phyloP scores from a whole-genome alignment of 2,797 vertebrate genomes.

The Lutjanus campechanus region DNA sequence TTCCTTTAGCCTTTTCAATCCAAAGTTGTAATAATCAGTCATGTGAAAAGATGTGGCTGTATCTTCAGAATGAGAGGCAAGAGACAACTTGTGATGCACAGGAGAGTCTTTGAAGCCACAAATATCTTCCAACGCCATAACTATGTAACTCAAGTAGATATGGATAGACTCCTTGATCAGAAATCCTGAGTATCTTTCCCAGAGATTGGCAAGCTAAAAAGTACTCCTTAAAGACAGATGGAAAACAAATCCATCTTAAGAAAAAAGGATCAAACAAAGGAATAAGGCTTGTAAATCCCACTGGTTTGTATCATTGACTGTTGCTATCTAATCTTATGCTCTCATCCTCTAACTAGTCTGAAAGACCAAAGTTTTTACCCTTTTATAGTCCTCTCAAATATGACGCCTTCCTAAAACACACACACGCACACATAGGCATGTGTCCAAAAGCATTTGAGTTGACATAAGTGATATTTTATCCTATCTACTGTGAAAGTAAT shows the following conservation, averaged over 20 bases:
- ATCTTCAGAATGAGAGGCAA: constrained; percentile 35
- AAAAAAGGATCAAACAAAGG: constrained; percentile 19
- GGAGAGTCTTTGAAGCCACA: constrained; percentile 69
- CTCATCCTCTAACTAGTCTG: background rate
- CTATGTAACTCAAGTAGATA: constrained; percentile 6
- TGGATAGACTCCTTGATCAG: constrained; percentile 8
- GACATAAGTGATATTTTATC: constrained; percentile 65
- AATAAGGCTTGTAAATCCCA: background rate
- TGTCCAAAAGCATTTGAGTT: constrained; percentile 23
- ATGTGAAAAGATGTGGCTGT: constrained; percentile 12
- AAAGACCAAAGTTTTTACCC: background rate
- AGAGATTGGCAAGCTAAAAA: background rate
- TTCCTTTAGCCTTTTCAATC: constrained; percentile 8
- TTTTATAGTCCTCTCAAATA: constrained; percentile 68
- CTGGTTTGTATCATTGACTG: background rate
- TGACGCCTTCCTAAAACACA: constrained; percentile 45
- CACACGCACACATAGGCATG: constrained; percentile 1
- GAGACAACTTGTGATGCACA: constrained; percentile 43
- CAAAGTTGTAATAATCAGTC: constrained; percentile 37
- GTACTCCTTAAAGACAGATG: constrained; percentile 21
- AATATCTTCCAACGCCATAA: constrained; percentile 85
- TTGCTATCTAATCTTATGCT: background rate
- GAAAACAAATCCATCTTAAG: constrained; percentile 2
- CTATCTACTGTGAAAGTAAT: constrained; percentile 69
- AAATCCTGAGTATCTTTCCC: constrained; percentile 4